A percentile compares a stretch with the other conserved stretches of the same genome.
phyloP scores from a whole-genome alignment of 2,113 vertebrate genomes.

The Indicator maculatus region DNA sequence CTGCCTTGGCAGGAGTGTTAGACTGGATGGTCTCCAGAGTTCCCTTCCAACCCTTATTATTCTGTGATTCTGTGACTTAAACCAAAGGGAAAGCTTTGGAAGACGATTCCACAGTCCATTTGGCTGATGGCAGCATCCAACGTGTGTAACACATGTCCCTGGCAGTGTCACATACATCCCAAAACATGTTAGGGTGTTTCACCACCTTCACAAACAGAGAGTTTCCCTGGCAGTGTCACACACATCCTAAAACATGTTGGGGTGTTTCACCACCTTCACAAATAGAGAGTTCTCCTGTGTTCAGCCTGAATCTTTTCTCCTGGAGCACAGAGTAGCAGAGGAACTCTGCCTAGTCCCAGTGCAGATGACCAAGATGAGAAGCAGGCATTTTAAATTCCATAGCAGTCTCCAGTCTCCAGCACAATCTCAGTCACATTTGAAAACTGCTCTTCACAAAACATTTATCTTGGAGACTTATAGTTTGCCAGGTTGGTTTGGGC shows the following conservation, averaged over 20 bases:
- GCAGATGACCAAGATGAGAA: background rate
- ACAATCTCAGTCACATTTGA: background rate
- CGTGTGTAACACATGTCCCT: rapidly evolving
- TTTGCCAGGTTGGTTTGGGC: background rate
- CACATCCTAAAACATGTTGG: rapidly evolving
- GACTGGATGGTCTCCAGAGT: no score
- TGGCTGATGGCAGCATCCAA: rapidly evolving
- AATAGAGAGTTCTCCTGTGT: background rate
- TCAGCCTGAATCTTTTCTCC: background rate
- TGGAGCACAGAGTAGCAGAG: background rate
- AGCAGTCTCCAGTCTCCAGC: background rate
- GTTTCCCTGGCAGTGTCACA: background rate
- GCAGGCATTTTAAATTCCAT: background rate
- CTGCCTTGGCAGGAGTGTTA: no score
- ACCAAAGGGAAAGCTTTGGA: background rate
- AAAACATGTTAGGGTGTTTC: rapidly evolving
- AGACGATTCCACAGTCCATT: background rate
- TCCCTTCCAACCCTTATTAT: no score
- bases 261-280: background rate
- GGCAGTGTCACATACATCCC: rapidly evolving
- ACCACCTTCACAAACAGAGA: background rate
- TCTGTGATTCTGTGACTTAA: background rate
- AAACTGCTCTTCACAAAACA: background rate
- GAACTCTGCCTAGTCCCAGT: background rate
- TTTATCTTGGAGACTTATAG: background rate